Conservation (phyloP, 2,888 invertebrate genomes). For the Lamellibrachia satsuma region DNA sequence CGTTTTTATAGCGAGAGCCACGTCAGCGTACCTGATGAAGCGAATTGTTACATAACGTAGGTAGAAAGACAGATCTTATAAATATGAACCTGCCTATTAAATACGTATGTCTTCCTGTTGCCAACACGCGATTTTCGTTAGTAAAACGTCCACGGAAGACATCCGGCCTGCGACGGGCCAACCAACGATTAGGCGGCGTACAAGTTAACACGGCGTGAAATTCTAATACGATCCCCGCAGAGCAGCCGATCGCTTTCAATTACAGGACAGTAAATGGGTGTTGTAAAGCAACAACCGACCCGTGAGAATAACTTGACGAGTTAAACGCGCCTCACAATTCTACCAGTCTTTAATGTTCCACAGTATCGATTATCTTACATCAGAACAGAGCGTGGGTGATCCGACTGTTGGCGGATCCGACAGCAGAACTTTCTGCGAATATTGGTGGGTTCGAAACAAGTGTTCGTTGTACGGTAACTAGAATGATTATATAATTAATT, state of each 20-base stretch:
- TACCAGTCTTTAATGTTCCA: not conserved
- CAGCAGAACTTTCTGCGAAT: not conserved
- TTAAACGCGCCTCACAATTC: not conserved
- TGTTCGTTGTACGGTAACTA: not conserved
- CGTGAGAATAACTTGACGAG: not conserved
- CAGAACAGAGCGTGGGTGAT: not conserved
- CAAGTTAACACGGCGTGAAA: not conserved
- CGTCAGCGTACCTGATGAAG: too few species aligned
- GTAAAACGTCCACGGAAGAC: not conserved
- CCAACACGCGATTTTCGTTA: not conserved
- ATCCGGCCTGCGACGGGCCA: not conserved
- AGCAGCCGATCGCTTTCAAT: not conserved
- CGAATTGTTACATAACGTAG: too few species aligned
- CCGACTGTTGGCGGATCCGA: not conserved
- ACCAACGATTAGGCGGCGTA: not conserved
- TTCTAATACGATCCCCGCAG: not conserved
- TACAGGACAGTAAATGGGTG: not conserved
- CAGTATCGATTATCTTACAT: not conserved
- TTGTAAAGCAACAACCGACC: not conserved
- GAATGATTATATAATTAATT: too few species aligned
- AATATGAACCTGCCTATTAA: too few species aligned
- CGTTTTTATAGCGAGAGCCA: too few species aligned
- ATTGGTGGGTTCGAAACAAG: not conserved
- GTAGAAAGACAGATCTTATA: too few species aligned
- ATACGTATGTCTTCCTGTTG: too few species aligned